Evolutionary conservation across 1,140 invertebrate genomes (phyloP).

Genomic region (Lepidostoma basale): DNA sequence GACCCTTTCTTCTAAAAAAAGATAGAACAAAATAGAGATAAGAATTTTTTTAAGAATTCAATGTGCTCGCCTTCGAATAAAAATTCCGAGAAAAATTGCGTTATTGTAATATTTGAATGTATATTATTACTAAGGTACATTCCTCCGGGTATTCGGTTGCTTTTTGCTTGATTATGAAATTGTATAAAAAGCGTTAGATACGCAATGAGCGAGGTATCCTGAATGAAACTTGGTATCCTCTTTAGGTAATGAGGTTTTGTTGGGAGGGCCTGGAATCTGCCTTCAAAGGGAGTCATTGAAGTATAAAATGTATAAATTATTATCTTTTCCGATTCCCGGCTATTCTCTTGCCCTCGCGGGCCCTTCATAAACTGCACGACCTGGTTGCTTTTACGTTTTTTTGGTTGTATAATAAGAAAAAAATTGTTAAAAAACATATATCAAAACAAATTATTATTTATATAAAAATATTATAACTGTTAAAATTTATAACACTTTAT

Average conservation of each 20-base stretch:
- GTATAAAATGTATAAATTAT: neutral
- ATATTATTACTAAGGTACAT: neutral
- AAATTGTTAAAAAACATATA: too few relatives aligned
- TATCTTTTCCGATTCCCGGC: neutral
- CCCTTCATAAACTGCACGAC: too few relatives aligned
- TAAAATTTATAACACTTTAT: too few relatives aligned
- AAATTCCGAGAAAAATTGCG: neutral
- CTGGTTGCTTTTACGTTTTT: too few relatives aligned
- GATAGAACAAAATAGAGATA: too few relatives aligned
- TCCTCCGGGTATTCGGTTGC: neutral
- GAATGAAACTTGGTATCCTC: neutral
- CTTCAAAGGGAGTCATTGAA: neutral
- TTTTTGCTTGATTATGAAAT: slow-evolving; percentile 4
- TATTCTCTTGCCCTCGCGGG: too few relatives aligned
- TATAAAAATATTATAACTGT: too few relatives aligned
- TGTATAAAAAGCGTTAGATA: slow-evolving; percentile 2
- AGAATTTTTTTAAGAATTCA: too few relatives aligned
- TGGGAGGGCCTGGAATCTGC: neutral
- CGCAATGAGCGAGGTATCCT: neutral
- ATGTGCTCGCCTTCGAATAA: neutral
- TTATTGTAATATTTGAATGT: neutral
- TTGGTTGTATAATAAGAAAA: too few relatives aligned
- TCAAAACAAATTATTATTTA: too few relatives aligned
- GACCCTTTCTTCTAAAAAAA: too few relatives aligned
- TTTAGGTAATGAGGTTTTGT: neutral